phyloP scores from a whole-genome alignment of 2,113 vertebrate species.

The Emydocephalus ijimae region DNA sequence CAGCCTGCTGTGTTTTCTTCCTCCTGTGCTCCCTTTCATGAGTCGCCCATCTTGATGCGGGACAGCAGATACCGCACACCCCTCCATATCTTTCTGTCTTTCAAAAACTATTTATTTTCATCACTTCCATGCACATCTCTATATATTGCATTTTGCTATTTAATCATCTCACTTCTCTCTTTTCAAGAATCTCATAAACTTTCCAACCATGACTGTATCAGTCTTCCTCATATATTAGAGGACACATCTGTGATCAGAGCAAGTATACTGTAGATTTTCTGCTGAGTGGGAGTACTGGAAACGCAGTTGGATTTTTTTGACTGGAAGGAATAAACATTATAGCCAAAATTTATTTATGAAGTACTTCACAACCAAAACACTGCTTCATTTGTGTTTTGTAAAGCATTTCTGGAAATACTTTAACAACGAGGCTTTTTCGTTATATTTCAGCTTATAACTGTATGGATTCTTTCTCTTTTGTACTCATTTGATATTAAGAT shows the following conservation, averaged over 20 bases:
- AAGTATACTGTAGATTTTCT: slow-evolving; percentile 18
- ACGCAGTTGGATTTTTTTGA: not conserved
- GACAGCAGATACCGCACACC: too few species aligned
- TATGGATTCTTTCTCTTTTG: not conserved
- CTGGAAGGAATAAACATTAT: slow-evolving; percentile 11
- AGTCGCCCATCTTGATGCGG: too few species aligned
- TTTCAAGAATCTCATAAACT: not conserved
- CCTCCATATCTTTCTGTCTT: not conserved
- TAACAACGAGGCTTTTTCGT: not conserved
- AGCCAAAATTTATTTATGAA: not conserved
- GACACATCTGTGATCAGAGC: slow-evolving; percentile 1
- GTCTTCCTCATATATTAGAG: not conserved
- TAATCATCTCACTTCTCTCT: not conserved
- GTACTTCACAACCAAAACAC: not conserved
- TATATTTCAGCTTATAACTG: not conserved
- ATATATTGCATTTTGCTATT: not conserved
- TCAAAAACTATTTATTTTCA: not conserved
- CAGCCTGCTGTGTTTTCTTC: too few species aligned
- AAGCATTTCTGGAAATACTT: not conserved
- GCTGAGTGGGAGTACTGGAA: not conserved
- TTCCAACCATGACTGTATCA: not conserved
- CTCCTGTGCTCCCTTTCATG: too few species aligned
- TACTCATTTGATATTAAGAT: not conserved
- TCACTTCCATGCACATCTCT: not conserved
- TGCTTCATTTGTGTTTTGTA: not conserved